Evolutionary conservation across 2,113 vertebrate species (phyloP).

Genomic region (Atherinomorus stipes): DNA sequence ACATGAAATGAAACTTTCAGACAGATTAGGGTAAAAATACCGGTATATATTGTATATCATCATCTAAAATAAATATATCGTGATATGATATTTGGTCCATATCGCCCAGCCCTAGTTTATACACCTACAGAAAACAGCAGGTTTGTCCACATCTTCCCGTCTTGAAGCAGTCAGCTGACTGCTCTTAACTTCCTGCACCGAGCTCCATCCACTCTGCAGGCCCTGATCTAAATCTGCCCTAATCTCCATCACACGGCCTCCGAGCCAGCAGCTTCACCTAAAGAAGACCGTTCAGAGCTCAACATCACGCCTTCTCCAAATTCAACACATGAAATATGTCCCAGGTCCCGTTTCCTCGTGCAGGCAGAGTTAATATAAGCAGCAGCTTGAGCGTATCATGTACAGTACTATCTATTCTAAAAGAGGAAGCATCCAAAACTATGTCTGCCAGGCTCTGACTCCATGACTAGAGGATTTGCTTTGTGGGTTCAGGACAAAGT

Average conservation of each 20-base stretch:
- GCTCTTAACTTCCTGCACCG: conserved; percentile 56
- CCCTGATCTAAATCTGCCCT: conserved; percentile 70
- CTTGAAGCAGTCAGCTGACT: conserved; percentile 48
- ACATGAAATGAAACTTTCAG: no score
- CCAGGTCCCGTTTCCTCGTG: no score
- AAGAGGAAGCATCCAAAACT: background rate
- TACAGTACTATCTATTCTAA: background rate
- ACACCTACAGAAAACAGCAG: conserved; percentile 1
- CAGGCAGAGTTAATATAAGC: no score
- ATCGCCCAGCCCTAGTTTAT: no score
- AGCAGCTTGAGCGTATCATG: no score
- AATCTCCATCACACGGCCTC: conserved; percentile 73
- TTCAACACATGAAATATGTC: no score
- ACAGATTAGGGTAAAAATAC: no score
- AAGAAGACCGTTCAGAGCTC: background rate
- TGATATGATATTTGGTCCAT: no score
- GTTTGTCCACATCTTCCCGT: conserved; percentile 19
- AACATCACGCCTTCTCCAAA: background rate
- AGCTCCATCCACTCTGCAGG: conserved; percentile 45
- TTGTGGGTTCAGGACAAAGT: background rate
- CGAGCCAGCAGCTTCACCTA: conserved; percentile 12
- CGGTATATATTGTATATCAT: no score
- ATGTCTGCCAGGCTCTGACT: background rate
- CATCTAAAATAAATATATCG: no score
- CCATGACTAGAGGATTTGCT: background rate